Evolutionary conservation across 2,888 invertebrate species (phyloP).

Genomic region (Congeria kusceri): DNA sequence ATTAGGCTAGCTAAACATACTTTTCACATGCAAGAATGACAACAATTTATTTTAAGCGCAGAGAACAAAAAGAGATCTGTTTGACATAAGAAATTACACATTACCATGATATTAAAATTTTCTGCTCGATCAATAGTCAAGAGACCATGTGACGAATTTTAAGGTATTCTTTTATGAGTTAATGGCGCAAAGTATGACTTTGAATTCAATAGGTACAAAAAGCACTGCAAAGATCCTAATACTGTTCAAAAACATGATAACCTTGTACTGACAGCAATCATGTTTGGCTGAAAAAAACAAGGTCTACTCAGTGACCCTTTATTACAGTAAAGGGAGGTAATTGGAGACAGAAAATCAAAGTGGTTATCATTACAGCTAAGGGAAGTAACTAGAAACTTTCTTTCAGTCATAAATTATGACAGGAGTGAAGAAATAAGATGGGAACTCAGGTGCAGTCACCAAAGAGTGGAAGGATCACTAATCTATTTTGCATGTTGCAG

Average conservation of each 20-base stretch:
- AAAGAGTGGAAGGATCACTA: too few species aligned
- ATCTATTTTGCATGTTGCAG: too few species aligned
- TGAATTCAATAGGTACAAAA: conserved; percentile 3
- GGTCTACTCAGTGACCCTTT: too few species aligned
- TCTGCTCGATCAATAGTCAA: conserved; percentile 28
- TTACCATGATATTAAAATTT: conserved; percentile 33
- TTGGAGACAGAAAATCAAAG: conserved; percentile 9
- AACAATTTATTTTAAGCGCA: too few species aligned
- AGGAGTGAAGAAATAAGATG: too few species aligned
- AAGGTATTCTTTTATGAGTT: conserved; percentile 20
- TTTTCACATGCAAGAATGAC: too few species aligned
- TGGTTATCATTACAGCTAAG: too few species aligned
- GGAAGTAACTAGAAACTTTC: too few species aligned
- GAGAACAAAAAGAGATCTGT: conserved; percentile 6
- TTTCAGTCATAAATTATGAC: too few species aligned
- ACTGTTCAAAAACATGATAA: conserved; percentile 10
- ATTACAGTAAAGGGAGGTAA: conserved; percentile 32
- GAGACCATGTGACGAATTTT: conserved; percentile 26
- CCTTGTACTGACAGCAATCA: conserved; percentile 6
- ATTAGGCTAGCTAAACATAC: too few species aligned
- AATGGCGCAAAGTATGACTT: conserved; percentile 36
- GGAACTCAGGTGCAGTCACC: too few species aligned
- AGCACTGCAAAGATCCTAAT: conserved; percentile 13
- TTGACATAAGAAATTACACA: conserved; percentile 4
- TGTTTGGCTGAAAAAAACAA: too few species aligned